Evolutionary conservation across 2,113 vertebrate species (phyloP).

Genomic region (Carassius gibelio): DNA sequence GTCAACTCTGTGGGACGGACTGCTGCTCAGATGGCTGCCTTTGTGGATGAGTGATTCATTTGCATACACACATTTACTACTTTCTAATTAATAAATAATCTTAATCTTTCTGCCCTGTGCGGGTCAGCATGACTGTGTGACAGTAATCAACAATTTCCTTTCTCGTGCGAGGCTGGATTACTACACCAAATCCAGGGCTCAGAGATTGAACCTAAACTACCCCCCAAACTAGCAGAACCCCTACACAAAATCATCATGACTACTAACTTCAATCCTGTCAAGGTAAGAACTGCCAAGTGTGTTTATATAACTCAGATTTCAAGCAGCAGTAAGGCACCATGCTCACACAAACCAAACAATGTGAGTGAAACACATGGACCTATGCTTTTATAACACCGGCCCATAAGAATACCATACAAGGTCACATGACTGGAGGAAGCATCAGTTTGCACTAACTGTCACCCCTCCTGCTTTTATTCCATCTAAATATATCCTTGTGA

Average conservation of each 20-base stretch:
- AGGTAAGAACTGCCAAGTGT: conserved; percentile 67
- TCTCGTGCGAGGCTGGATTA: conserved; percentile 83
- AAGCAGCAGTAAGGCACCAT: not conserved
- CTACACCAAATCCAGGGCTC: conserved; percentile 84
- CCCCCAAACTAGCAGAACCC: conserved; percentile 80
- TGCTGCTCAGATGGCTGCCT: conserved; percentile 97
- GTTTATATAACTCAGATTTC: conserved; percentile 4
- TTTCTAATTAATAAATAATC: conserved; percentile 1
- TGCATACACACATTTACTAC: not conserved
- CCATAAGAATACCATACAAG: conserved; percentile 45
- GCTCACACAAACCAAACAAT: not conserved
- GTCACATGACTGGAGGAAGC: conserved; percentile 44
- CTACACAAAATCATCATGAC: conserved; percentile 85
- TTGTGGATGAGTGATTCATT: conserved; percentile 80
- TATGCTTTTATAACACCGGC: conserved; percentile 16
- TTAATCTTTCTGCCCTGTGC: conserved; percentile 37
- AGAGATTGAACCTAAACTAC: conserved; percentile 83
- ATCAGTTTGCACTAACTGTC: conserved; percentile 35
- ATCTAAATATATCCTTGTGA: conserved; percentile 58
- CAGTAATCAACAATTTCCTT: conserved; percentile 86
- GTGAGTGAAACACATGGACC: not conserved
- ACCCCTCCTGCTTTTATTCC: not conserved
- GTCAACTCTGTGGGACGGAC: conserved; percentile 96
- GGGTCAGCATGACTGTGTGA: conserved; percentile 88
- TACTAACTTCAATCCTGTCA: conserved; percentile 85